Evolutionary conservation across 2,113 vertebrate genomes (phyloP).

Genomic region (Caranx melampygus): DNA sequence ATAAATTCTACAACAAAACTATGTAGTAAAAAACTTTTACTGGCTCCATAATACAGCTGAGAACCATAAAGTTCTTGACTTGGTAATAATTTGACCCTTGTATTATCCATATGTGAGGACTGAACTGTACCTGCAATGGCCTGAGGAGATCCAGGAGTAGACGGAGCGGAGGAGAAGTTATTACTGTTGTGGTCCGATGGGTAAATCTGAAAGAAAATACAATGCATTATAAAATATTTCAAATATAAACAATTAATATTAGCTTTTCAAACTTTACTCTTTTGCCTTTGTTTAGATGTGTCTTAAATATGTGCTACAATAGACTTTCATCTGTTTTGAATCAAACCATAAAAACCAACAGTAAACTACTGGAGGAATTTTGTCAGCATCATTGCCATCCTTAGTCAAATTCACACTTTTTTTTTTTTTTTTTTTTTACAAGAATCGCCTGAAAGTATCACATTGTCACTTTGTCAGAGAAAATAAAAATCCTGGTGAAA

Average conservation of each 20-base stretch:
- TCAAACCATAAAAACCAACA: slow-evolving; percentile 11
- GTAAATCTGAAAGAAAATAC: slow-evolving; percentile 89
- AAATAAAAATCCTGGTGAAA: slow-evolving; percentile 22
- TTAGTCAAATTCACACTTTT: slow-evolving; percentile 5
- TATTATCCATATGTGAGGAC: not conserved
- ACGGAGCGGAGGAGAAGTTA: slow-evolving; percentile 96
- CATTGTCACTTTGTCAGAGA: slow-evolving; percentile 29
- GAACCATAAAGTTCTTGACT: not conserved
- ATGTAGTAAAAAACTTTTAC: not conserved
- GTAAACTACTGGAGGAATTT: not conserved
- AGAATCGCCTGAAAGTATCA: not conserved
- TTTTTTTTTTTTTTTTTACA: slow-evolving; percentile 9
- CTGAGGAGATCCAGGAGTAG: slow-evolving; percentile 96
- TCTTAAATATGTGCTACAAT: not conserved
- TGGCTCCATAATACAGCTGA: not conserved
- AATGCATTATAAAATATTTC: not conserved
- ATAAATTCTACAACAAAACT: not conserved
- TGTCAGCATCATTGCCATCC: not conserved
- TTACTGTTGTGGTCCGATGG: slow-evolving; percentile 98
- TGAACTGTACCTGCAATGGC: slow-evolving; percentile 89
- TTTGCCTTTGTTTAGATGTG: not conserved
- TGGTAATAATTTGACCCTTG: not conserved
- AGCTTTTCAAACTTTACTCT: not conserved
- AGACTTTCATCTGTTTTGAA: not conserved
- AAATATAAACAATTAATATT: not conserved